phyloP scores from a whole-genome alignment of 2,888 invertebrate species.

The Pediacus dermestoides region DNA sequence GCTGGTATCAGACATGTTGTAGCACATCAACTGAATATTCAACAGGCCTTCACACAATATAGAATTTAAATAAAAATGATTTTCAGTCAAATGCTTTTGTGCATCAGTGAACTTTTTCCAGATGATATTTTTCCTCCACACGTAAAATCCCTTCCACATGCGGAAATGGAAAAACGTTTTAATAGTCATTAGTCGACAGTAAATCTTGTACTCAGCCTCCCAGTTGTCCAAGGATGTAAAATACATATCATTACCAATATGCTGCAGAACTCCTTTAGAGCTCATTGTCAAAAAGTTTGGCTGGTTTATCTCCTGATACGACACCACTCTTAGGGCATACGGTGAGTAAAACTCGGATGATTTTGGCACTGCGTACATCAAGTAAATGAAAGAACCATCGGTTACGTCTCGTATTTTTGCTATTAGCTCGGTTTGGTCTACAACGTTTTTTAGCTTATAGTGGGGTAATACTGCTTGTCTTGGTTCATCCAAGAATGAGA shows the following conservation, averaged over 20 bases:
- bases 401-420: conserved; percentile 55
- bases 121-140: conserved; percentile 51
- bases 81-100: conserved; percentile 59
- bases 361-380: conserved; percentile 70
- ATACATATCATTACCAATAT: conserved; percentile 66
- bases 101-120: conserved; percentile 64
- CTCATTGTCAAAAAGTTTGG: conserved; percentile 79
- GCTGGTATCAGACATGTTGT: conserved; percentile 58
- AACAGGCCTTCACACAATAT: conserved; percentile 69
- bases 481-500: neutral
- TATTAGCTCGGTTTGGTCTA: conserved; percentile 51
- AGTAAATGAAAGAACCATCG: conserved; percentile 69
- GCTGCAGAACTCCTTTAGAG: conserved; percentile 76
- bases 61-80: conserved; percentile 71
- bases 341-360: conserved; percentile 72
- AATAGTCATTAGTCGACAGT: conserved; percentile 71
- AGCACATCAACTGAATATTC: conserved; percentile 66
- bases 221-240: conserved; percentile 76
- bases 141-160: conserved; percentile 60
- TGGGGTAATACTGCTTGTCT: neutral
- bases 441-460: conserved; percentile 35
- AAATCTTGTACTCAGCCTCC: conserved; percentile 80
- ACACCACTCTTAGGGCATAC: conserved; percentile 72
- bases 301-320: conserved; percentile 62
- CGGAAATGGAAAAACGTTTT: conserved; percentile 66